Base-by-base conservation (phyloP, 2,113 vertebrate species). In the Willisornis vidua region DNA sequence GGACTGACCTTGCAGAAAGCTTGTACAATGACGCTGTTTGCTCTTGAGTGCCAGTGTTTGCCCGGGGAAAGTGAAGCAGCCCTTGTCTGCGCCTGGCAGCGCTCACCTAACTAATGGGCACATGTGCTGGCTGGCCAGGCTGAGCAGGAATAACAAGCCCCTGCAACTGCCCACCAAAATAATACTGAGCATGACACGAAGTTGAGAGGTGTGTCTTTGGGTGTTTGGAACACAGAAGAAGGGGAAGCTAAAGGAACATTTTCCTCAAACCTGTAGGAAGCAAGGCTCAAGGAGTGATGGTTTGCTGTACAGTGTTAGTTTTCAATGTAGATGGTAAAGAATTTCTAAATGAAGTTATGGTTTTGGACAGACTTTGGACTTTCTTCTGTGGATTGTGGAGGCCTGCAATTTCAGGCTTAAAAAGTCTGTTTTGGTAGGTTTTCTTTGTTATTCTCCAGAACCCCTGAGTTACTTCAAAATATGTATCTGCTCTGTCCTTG, bases 401-500 rank as follows among this genome's bases (percentile, higher is more conserved):
- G 57, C 20, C 20, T 49, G 3, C 20, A 16, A 28, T 74, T 74
- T 76, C 48, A 45, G 61, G n/a, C 25, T 29, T 46, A 74, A 71
- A 81, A 70, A 9, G 15, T 49, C 22, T 14, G 19, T 43, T 17
- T 52, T 20, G 7, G 4, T 87, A 39, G 70, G 10, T 52, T 87
- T 87, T 77, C 58, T 67, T 41, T 41, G 35, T 68, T 77, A 80
- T 17, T 61, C 9, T 70, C 33, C 19, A 57, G 59, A 85, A 90
- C n/a, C 10, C 7, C 7, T 20, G 17, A 51, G 5, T 66, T 71
- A 71, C 39, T 78, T 66, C 9, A 77, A 72, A 91, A 49, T 48
- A 3, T 0, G 0, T 26, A 3, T 62, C 17, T 0, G 0, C 7
- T 55, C 17, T 70, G n/a, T 70, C 2, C 0, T 48, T 70, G 41